Evolutionary conservation across 2,888 invertebrate genomes (phyloP), one percentile per base, ranked within the genome.

Genomic region (Hypomecis atomaria): DNA sequence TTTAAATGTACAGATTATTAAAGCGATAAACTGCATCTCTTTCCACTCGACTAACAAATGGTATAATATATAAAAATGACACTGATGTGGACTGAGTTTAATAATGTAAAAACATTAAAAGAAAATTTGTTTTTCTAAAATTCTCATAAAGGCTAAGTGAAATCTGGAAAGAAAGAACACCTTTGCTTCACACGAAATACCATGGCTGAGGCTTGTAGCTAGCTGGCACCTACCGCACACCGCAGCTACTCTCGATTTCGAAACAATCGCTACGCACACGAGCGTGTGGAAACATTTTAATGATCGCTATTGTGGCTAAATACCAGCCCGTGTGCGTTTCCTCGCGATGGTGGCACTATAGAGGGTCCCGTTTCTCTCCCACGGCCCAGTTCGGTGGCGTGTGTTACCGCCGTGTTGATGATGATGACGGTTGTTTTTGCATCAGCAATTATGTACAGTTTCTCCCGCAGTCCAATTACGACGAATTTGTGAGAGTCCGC

Each of bases 371-470:
- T 90, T 90, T 88, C 87, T 83, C 87, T 92, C 92, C 89, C 92
- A 92, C 92, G 92, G 87, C 88, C 89, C 84, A 90, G 82, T 90
- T 92, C 77, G 78, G 84, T 63, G 66, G 84, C 86, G 88, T 89
- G 87, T 89, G 84, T 84, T 89, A 87, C 86, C 86, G 86, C 84
- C 85, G 81, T 79, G 85, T 80, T 84, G 86, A 85, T 88, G 88
- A 88, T 89, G 89, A 84, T 84, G 86, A 82, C 80, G 84, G 81
- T 82, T 82, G 87, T 89, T 91, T 91, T 90, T 89, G 88, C 90
- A 88, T 90, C 84, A 87, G 84, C 87, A 88, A 90, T 91, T 92
- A 90, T 88, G 84, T 86, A 87, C 89, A 88, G 89, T 89, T 88
- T 91, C 89, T 90, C 90, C 84, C 82, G 80, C 79, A 84, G 82